Evolutionary conservation across 2,888 invertebrate species (phyloP), one percentile per base, ranked within the genome.

Genomic region (Eledona agricola): DNA sequence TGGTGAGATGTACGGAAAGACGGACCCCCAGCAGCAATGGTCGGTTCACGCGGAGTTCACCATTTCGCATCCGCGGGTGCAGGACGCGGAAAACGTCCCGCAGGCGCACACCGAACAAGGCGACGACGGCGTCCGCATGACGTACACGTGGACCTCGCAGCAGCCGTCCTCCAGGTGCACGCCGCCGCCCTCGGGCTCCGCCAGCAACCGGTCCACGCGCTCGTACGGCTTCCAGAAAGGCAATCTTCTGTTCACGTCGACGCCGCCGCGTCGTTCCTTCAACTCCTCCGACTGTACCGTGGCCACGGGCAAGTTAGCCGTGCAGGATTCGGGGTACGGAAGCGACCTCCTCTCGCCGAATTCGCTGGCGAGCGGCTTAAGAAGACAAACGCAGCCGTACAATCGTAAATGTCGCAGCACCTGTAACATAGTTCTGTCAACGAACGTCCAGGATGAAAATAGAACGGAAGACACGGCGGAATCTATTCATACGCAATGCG

Each of bases 1-100:
- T 38, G 50, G 20, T 31, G 23, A 40, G 19, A 60, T 62, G 62
- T 60, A 45, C 31, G 55, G 52, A 11, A 53, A 56, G 34, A 31
- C 62, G 35, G 77, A 77, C 59, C 55, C 77, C 22, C 78, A 80
- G 12, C 83, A 83, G 57, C 85, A 85, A 67, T 87, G 86, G 86
- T 81, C 84, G 20, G 83, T 87, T 63, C 86, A 80, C 71, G 90
- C 84, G 45, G 86, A 87, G 66, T 78, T 87, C 55, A 85, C 84
- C 5, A 81, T 84, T 38, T 81, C 82, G 23, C 84, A 83, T 53
- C 75, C 75, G 61, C 64, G 72, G 16, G 57, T 64, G 59, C 62
- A 65, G 28, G 77, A 78, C 60, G 76, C 79, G 2, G 73, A 66
- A 23, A 78, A 67, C 64, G 72, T 53, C 63, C 79, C 63, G 31